Evolutionary conservation across 1,140 invertebrate genomes (phyloP), one percentile per base, ranked within the genome.

Genomic region (Proctacanthus coquilletti): DNA sequence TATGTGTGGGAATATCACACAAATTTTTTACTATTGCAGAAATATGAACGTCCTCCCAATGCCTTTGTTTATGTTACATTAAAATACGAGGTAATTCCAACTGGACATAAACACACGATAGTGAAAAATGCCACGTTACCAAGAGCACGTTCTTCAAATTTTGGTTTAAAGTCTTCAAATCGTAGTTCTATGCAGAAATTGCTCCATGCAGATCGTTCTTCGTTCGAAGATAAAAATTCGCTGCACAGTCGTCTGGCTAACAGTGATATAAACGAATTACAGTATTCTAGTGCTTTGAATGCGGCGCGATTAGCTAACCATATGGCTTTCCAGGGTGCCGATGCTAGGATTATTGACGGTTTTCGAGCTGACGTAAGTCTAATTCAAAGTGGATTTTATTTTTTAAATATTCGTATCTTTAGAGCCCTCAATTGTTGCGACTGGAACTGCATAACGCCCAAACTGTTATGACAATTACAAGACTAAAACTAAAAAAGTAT

Each of bases 381-480:
- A 21, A 21, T 40, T 11, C 20, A 13, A 21, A 33, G 9, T 9
- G 15, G 14, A 0, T 9, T 36, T 25, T 5, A 10, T 34, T 34
- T 18, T 21, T 14, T 18, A 15, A 20, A 23, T 19, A 5, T 25
- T 27, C 31, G 17, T 6, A 3, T 18, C 18, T 18, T 0, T 13
- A 65, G 63, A 63, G 62, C 39, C 53, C 59, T 5, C 60, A 56
- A 31, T 38, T 62, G 4, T 30, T 65, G 14, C 45, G 52, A 6
- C 37, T 53, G 21, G 61, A 66, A 43, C 38, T 66, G 11, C 53
- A 60, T 37, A 59, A 64, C 39, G 57, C 57, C 3, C 53, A 58
- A 25, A 57, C 51, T 10, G 49, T 65, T 3, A 64, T 66, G 33
- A 46, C 52, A 13, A 51, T 66, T 20, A 53, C 57, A 3, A 45